phyloP scores from a whole-genome alignment of 2,888 invertebrate species.

The Steinernema scapterisci region DNA sequence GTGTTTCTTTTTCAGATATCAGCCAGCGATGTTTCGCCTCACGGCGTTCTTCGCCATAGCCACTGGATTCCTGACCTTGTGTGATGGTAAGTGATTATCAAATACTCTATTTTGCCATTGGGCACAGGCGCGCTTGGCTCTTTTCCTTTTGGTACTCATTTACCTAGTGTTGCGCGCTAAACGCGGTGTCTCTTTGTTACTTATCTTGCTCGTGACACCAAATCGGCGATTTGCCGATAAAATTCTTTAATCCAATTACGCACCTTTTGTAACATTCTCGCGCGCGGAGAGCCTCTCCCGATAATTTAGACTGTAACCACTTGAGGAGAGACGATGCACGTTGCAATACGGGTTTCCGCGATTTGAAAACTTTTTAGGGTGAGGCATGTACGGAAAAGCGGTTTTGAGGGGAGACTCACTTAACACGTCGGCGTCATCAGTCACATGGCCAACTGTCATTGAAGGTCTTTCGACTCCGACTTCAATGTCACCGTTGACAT shows the following conservation, averaged over 20 bases:
- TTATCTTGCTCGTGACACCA: constrained; percentile 5
- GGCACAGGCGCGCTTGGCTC: background rate
- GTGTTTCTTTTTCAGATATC: background rate
- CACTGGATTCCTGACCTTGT: background rate
- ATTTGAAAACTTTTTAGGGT: background rate
- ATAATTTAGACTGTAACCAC: background rate
- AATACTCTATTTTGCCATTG: background rate
- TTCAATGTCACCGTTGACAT: background rate
- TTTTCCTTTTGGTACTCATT: too few species aligned
- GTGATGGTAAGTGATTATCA: background rate
- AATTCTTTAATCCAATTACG: constrained; percentile 21
- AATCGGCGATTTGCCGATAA: constrained; percentile 4
- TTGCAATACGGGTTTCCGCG: background rate
- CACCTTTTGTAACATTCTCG: constrained; percentile 19
- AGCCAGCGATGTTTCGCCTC: background rate
- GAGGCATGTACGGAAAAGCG: constrained; percentile 3
- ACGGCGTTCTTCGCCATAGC: constrained; percentile 10
- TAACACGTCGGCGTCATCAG: background rate
- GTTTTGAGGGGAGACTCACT: constrained; percentile 7
- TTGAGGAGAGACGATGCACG: background rate
- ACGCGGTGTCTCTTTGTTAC: background rate
- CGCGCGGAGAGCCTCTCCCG: background rate
- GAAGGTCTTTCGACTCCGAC: background rate
- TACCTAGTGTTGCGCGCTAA: too few species aligned
- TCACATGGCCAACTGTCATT: background rate